Conservation (phyloP, 2,797 vertebrate species). For the Enteromius viviparus region DNA sequence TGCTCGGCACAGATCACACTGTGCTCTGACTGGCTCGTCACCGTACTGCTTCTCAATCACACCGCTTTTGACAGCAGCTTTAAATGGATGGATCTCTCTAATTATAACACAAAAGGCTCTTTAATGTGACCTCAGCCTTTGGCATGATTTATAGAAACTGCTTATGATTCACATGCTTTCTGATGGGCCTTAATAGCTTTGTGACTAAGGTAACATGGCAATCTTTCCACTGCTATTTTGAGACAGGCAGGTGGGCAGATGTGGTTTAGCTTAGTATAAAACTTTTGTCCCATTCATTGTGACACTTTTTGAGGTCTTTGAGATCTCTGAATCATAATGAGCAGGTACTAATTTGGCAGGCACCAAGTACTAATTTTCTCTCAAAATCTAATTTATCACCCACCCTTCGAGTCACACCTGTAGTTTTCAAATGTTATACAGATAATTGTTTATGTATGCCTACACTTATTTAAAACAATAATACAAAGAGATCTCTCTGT, state of each 20-base stretch:
- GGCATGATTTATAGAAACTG: slow-evolving; percentile 54
- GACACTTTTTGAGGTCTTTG: slow-evolving; percentile 9
- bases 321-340: slow-evolving; percentile 18
- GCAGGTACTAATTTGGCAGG: neutral
- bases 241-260: slow-evolving; percentile 47
- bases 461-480: neutral
- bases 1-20: slow-evolving; percentile 42
- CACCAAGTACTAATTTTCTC: slow-evolving; percentile 15
- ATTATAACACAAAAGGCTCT: slow-evolving; percentile 42
- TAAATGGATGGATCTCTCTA: slow-evolving; percentile 44
- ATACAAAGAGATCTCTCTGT: neutral
- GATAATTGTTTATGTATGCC: neutral
- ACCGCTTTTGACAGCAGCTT: slow-evolving; percentile 47
- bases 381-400: neutral
- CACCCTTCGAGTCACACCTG: neutral
- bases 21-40: slow-evolving; percentile 40
- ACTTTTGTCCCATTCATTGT: slow-evolving; percentile 19
- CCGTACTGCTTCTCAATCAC: slow-evolving; percentile 46
- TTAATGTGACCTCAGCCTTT: slow-evolving; percentile 34
- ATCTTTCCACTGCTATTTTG: slow-evolving; percentile 50
- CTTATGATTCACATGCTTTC: slow-evolving; percentile 55
- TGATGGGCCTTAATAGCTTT: slow-evolving; percentile 54
- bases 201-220: slow-evolving; percentile 19
- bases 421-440: neutral
- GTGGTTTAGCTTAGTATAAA: slow-evolving; percentile 30